These are phyloP conservation scores for Stegodyphus dumicola DNA, from an alignment of 1,140 invertebrate genomes.

Conservation along the genomic window DNA sequence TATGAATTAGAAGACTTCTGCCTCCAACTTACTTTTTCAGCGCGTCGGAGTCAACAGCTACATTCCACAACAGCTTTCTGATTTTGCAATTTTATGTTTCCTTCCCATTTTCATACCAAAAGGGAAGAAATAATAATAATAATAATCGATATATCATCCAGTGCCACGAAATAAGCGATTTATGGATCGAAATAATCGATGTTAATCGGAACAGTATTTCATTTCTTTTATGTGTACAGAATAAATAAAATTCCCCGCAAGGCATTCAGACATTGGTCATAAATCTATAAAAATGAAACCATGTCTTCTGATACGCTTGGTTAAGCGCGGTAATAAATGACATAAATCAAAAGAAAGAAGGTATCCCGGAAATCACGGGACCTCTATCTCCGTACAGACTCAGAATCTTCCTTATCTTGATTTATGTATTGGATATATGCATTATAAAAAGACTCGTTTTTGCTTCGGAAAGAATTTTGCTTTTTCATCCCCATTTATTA, in stretches of 20 bases:
- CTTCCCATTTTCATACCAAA: too few species aligned
- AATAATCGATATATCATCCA: too few species aligned
- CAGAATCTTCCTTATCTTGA: background rate
- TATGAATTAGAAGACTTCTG: too few species aligned
- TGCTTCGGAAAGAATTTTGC: too few species aligned
- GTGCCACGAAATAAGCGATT: background rate
- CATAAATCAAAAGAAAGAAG: constrained; percentile 53
- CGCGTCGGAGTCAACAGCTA: too few species aligned
- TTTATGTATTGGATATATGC: background rate
- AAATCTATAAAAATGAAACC: constrained; percentile 54
- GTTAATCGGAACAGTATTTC: background rate
- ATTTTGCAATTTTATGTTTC: too few species aligned
- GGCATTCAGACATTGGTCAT: background rate
- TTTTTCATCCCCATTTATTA: too few species aligned
- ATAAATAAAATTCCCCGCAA: background rate
- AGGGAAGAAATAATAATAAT: too few species aligned
- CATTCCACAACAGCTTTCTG: too few species aligned
- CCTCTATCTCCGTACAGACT: background rate
- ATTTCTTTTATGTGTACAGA: background rate
- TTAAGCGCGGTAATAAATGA: constrained; percentile 45
- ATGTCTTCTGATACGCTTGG: constrained; percentile 38
- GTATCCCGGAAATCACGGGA: constrained; percentile 33
- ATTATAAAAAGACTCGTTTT: too few species aligned
- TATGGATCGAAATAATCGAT: background rate
- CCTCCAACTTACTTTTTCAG: too few species aligned